Conservation (phyloP, 1,140 invertebrate genomes). For the Pristionchus pacificus region DNA sequence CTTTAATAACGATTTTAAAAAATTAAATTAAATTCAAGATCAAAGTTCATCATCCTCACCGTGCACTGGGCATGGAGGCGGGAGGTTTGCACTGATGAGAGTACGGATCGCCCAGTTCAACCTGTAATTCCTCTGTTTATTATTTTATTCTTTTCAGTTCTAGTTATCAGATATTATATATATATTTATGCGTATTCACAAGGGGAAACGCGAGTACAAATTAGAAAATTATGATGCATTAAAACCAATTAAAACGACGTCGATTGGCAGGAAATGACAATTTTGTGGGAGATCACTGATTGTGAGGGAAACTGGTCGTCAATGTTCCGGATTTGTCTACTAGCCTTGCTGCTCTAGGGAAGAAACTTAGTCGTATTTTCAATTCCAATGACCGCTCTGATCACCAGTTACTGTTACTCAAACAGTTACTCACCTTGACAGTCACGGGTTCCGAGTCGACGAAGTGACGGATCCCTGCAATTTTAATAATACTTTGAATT, state of each 20-base stretch:
- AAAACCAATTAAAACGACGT: constrained; percentile 19
- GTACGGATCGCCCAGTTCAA: constrained; percentile 54
- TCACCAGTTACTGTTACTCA: background rate
- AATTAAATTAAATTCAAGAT: background rate
- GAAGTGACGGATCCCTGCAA: constrained; percentile 10
- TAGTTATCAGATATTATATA: constrained; percentile 1
- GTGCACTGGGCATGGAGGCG: constrained; percentile 44
- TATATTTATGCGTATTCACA: background rate
- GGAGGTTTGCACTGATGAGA: constrained; percentile 47
- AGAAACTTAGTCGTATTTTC: background rate
- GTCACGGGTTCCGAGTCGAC: constrained; percentile 8
- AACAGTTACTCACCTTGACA: constrained; percentile 1
- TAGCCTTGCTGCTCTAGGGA: too few relatives aligned
- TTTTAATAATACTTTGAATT: background rate
- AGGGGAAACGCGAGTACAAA: constrained; percentile 6
- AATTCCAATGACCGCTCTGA: background rate
- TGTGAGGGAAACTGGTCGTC: too few relatives aligned
- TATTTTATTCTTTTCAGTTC: constrained; percentile 10
- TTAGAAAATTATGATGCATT: background rate
- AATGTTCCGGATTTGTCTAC: constrained; percentile 1
- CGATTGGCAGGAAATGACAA: too few relatives aligned
- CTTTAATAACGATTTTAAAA: background rate
- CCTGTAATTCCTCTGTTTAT: constrained; percentile 45
- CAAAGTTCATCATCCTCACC: constrained; percentile 5
- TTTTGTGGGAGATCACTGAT: too few relatives aligned